These are phyloP conservation scores for Oncorhynchus keta DNA, from an alignment of 2,113 vertebrate genomes.

Conservation along the genomic window DNA sequence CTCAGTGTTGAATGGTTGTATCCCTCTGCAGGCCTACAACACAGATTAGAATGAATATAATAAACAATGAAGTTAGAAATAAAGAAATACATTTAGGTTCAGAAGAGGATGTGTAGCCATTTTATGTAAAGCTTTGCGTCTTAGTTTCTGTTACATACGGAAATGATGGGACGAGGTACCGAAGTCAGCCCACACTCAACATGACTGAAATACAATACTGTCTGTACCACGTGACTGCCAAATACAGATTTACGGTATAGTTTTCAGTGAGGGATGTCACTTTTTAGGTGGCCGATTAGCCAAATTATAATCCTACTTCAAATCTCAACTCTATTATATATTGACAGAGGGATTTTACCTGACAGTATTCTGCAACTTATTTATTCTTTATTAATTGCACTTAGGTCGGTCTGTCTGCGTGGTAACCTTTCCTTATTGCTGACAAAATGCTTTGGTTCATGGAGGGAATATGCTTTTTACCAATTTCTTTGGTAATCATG, in stretches of 20 bases:
- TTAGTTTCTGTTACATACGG: not conserved
- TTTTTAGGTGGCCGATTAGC: not conserved
- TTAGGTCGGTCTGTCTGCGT: not conserved
- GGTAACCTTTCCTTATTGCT: not conserved
- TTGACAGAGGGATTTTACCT: not conserved
- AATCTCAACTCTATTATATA: not conserved
- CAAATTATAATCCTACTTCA: not conserved
- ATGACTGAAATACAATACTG: too few relatives aligned
- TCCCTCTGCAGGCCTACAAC: too few relatives aligned
- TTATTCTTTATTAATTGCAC: not conserved
- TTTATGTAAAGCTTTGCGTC: not conserved
- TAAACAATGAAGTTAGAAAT: not conserved
- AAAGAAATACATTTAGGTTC: not conserved
- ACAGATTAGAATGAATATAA: not conserved
- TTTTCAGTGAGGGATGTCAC: not conserved
- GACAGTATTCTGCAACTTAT: not conserved
- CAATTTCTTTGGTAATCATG: conserved; percentile 83
- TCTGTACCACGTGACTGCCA: not conserved
- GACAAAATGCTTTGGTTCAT: conserved; percentile 73
- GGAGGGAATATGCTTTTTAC: conserved; percentile 79
- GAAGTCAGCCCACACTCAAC: too few relatives aligned
- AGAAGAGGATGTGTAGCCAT: too few relatives aligned
- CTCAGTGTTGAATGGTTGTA: too few relatives aligned
- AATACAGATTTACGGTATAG: not conserved
- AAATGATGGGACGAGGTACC: not conserved